phyloP scores from a whole-genome alignment of 2,113 vertebrate species.

The Caretta caretta region DNA sequence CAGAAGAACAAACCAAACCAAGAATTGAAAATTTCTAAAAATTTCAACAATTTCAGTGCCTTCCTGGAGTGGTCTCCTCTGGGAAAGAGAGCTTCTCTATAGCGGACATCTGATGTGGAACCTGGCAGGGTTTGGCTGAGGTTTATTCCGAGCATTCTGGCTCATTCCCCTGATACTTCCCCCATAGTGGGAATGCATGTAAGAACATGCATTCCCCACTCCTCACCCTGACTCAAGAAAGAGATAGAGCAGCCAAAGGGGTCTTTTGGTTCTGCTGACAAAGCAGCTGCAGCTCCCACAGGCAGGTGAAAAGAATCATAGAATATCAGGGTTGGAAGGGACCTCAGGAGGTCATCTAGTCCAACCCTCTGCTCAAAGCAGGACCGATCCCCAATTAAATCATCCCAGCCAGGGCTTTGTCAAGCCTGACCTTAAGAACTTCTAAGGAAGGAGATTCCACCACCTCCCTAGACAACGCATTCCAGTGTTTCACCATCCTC shows the following conservation, averaged over 20 bases:
- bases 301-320: background rate
- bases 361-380: too few species aligned
- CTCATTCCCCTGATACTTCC: background rate
- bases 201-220: background rate
- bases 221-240: background rate
- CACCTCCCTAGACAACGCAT: too few species aligned
- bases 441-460: too few species aligned
- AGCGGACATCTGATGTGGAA: background rate
- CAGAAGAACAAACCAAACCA: background rate
- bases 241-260: background rate
- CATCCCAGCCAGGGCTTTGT: too few species aligned
- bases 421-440: too few species aligned
- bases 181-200: background rate
- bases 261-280: background rate
- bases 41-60: too few species aligned
- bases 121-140: background rate
- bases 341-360: too few species aligned
- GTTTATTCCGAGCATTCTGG: background rate
- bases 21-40: background rate
- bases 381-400: too few species aligned
- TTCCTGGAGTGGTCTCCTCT: background rate
- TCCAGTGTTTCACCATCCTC: too few species aligned
- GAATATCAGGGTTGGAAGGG: too few species aligned
- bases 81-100: too few species aligned
- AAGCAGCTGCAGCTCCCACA: background rate